A percentile compares a stretch with the other conserved stretches of the same genome.
Evolutionary conservation across 2,113 vertebrate species (phyloP).

Genomic region (Balaeniceps rex): DNA sequence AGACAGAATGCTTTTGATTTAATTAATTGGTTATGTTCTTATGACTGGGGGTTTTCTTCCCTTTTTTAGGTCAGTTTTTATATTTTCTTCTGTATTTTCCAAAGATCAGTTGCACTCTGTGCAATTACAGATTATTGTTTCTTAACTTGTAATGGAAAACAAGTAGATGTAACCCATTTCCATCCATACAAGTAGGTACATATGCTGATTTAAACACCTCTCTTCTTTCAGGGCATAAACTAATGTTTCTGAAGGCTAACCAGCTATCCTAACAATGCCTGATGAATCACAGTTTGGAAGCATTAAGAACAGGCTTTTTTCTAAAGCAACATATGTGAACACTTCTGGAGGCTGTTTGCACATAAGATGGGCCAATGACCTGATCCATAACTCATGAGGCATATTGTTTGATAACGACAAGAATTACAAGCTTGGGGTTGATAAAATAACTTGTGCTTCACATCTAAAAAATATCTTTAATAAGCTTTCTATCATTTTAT

Average conservation of each 20-base stretch:
- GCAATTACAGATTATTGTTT: neutral
- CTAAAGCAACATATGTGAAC: neutral
- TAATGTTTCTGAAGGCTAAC: neutral
- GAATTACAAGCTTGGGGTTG: neutral
- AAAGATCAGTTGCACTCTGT: neutral
- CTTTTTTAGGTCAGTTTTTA: neutral
- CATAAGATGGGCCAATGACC: neutral
- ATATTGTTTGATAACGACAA: neutral
- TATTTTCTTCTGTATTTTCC: neutral
- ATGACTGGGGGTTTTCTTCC: neutral
- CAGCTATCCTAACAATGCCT: neutral
- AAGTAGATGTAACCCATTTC: neutral
- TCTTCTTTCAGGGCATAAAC: neutral
- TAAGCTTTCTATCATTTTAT: neutral
- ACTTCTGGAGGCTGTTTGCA: neutral
- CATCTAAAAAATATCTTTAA: neutral
- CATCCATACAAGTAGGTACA: neutral
- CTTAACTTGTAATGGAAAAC: neutral
- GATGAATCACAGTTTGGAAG: neutral
- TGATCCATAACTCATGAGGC: slow-evolving; percentile 7
- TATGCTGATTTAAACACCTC: neutral
- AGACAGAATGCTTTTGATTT: neutral
- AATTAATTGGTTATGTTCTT: neutral
- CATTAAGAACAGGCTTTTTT: neutral
- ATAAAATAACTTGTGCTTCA: neutral